Evolutionary conservation across 2,113 vertebrate species (phyloP), one percentile per base, ranked within the genome.

Genomic region (Lethenteron reissneri): DNA sequence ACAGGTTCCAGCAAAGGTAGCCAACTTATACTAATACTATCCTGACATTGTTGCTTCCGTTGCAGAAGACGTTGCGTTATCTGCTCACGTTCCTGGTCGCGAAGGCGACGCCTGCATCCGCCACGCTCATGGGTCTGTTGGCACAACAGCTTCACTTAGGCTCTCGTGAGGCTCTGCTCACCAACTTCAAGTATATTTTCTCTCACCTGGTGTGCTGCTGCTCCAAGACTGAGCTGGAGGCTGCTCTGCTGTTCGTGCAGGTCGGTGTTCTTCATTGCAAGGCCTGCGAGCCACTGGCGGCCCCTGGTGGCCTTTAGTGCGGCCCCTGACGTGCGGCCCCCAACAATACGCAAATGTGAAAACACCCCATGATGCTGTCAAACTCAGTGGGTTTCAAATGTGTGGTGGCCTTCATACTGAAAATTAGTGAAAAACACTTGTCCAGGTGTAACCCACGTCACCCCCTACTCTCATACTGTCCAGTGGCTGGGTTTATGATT

Each of bases 141-240:
- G 92, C 91, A 75, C 95, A 88, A 73, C 91, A 97, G 75, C 17
- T 99, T 71, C 94, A 95, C 70, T 88, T 87, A 75, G 97, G 85
- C 78, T 83, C 88, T 64, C 85, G 91, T 78, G 92, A 97, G 77
- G 95, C 97, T 76, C 82, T 99, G 59, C 92, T 99, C 79, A 97
- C 88, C 79, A 97, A 97, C 79, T 99, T 99, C 80, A 99, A 99
- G 73, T 99, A 96, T 77, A 95, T 99, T 76, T 99, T 99, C 77
- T 95, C 92, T 75, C 90, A 97, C 71, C 81, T 99, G 79, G 90
- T 99, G 69, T 99, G 92, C 78, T 99, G 90, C 74, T 97, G 94
- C 82, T 86, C 88, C 71, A 97, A 97, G 76, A 88, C 92, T 78
- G 90, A 94, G 77, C 83, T 97, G 71, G 88, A 95, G 77, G 82